Conservation (phyloP, 2,113 vertebrate species). For the Gavia stellata region DNA sequence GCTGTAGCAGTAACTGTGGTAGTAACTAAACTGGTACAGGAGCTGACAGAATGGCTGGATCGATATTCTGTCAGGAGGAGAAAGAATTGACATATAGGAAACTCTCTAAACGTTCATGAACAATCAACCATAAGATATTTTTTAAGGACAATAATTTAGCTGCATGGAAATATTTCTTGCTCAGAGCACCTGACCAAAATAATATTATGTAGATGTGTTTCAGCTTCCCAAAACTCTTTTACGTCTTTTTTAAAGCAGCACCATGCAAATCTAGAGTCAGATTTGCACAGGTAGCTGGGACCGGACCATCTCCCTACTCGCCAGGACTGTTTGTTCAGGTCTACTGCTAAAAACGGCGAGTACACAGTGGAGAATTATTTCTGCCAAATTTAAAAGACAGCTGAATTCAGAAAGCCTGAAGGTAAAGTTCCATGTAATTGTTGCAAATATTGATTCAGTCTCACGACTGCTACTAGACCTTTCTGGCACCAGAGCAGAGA, state of each 20-base stretch:
- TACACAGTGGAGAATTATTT: background rate
- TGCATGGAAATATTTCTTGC: background rate
- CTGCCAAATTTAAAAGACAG: background rate
- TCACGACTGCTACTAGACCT: background rate
- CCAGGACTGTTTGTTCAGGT: background rate
- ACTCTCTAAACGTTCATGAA: background rate
- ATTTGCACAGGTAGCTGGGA: background rate
- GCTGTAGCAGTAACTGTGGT: background rate
- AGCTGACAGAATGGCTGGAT: background rate
- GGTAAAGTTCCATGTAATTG: background rate
- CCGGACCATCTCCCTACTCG: accelerated
- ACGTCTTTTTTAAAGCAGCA: background rate
- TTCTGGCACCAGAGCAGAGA: background rate
- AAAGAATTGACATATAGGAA: background rate
- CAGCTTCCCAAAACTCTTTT: background rate
- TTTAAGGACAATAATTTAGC: background rate
- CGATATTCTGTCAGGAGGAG: background rate
- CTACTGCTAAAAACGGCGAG: background rate
- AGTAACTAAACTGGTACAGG: background rate
- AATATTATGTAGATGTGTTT: background rate
- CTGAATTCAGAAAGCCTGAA: background rate
- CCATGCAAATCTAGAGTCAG: background rate
- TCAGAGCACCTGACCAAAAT: background rate
- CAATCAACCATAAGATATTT: background rate
- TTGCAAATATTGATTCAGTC: constrained; percentile 38